Evolutionary conservation across 92 coral and sea anemone genomes (phyloP), one percentile per base, ranked within the genome.

Genomic region (Scolanthus callimorphus): DNA sequence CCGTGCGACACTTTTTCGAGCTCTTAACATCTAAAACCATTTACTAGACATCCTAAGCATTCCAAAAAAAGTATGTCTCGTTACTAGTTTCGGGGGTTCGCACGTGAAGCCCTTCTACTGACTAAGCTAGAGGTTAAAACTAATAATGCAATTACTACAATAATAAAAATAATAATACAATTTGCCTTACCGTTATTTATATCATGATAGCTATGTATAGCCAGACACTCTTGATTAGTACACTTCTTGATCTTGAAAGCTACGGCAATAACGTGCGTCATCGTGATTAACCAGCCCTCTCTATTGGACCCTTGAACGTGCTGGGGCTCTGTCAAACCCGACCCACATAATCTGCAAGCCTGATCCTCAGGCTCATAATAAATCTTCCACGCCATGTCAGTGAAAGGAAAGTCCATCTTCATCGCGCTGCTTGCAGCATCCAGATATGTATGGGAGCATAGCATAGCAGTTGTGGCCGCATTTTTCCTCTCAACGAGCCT

Each of bases 281-380:
- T 68, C 13, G 75, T 68, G 9, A 68, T 64, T 19, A 68, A 49
- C 75, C 75, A 68, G 1, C 75, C 75, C 31, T 68, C 75, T 1
- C 75, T 64, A 57, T 68, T 68, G 12, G 75, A 68, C 1, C 75
- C 75, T 29, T 68, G 75, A 1, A 68, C 75, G 46, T 68, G 52
- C 57, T 44, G 44, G 17, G 55, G 46, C 22, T 68, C 75, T 6
- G 75, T 55, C 65, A 68, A 43, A 2, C 45, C 20, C 2, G 64
- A 55, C 11, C 55, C 28, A 68, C 75, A 68, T 6, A 68, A 26
- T 25, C 27, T 60, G 17, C 75, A 68, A 8, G 20, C 25, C 23
- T 57, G 64, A 29, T 57, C 75, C 27, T 68, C 65, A 1, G 75
- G 75, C 31, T 68, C 75, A 57, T 55, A 68, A 24, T 57, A 48